Percentiles rank a stretch among this genome's conserved stretches.
Conservation (phyloP, 2,113 vertebrate genomes). For the Lucifuga dentata region DNA sequence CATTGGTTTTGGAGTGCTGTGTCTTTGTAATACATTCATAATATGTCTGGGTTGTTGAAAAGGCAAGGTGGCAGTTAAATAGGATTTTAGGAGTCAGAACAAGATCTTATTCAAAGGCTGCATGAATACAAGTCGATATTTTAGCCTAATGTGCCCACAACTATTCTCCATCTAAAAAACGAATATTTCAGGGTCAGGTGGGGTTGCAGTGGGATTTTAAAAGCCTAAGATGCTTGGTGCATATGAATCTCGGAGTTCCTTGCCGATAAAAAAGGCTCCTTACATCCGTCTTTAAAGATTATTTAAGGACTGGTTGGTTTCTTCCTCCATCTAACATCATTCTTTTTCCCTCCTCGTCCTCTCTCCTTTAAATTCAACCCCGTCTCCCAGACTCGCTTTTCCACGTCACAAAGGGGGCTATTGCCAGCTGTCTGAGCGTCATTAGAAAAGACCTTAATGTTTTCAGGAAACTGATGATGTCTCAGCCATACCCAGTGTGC, state of each 20-base stretch:
- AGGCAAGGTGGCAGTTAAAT: conserved; percentile 39
- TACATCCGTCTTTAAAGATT: conserved; percentile 40
- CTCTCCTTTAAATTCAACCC: conserved; percentile 31
- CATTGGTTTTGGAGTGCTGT: conserved; percentile 22
- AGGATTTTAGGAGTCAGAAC: conserved; percentile 43
- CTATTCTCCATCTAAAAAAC: conserved; percentile 42
- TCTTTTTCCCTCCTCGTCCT: conserved; percentile 33
- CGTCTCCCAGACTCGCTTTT: conserved; percentile 39
- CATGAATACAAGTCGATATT: conserved; percentile 45
- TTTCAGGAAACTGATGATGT: conserved; percentile 68
- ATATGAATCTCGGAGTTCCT: conserved; percentile 45
- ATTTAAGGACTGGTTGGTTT: conserved; percentile 44
- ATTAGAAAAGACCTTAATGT: conserved; percentile 62
- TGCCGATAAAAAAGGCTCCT: conserved; percentile 16
- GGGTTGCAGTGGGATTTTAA: conserved; percentile 55
- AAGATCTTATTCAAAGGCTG: conserved; percentile 24
- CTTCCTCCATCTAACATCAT: conserved; percentile 28
- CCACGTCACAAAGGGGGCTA: conserved; percentile 44
- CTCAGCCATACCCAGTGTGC: conserved; percentile 57
- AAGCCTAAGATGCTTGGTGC: conserved; percentile 6
- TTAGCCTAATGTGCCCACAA: conserved; percentile 27
- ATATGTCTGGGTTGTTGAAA: conserved; percentile 41
- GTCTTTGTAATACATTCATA: conserved; percentile 42
- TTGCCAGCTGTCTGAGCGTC: conserved; percentile 35
- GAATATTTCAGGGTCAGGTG: conserved; percentile 50